phyloP scores from a whole-genome alignment of 2,113 vertebrate species.

The Cynocephalus volans region DNA sequence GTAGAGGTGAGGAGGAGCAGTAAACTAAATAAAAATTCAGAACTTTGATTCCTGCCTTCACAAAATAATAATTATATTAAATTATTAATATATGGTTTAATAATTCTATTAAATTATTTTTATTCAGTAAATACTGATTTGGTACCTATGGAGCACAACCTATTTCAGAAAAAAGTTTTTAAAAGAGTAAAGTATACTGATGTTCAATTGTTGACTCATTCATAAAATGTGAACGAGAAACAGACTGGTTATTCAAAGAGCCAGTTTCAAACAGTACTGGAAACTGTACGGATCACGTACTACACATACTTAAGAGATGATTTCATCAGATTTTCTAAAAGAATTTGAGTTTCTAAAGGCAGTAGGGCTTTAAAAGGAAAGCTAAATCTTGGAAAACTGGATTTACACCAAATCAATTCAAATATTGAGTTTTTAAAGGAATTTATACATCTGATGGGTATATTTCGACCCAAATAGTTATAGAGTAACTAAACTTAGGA shows the following conservation, averaged over 20 bases:
- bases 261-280: slow-evolving; percentile 60
- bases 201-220: slow-evolving; percentile 46
- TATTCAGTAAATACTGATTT: slow-evolving; percentile 26
- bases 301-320: slow-evolving; percentile 72
- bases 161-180: slow-evolving; percentile 38
- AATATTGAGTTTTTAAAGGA: slow-evolving; percentile 66
- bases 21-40: slow-evolving; percentile 20
- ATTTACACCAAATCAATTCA: slow-evolving; percentile 72
- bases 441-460: slow-evolving; percentile 61
- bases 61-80: slow-evolving; percentile 48
- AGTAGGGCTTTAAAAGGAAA: slow-evolving; percentile 73
- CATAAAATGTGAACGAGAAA: slow-evolving; percentile 70
- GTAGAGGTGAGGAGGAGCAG: slow-evolving; percentile 1
- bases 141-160: background rate
- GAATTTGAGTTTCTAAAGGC: slow-evolving; percentile 70
- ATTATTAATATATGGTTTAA: slow-evolving; percentile 10
- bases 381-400: slow-evolving; percentile 74
- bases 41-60: slow-evolving; percentile 2
- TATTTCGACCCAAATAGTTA: slow-evolving; percentile 68
- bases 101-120: slow-evolving; percentile 28
- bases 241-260: slow-evolving; percentile 60
- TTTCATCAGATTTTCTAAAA: slow-evolving; percentile 77
- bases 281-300: slow-evolving; percentile 74
- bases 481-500: slow-evolving; percentile 53
- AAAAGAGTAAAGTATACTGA: slow-evolving; percentile 46